These are phyloP conservation scores for Falco cherrug DNA, from an alignment of 2,797 vertebrate species.

Conservation along the genomic window DNA sequence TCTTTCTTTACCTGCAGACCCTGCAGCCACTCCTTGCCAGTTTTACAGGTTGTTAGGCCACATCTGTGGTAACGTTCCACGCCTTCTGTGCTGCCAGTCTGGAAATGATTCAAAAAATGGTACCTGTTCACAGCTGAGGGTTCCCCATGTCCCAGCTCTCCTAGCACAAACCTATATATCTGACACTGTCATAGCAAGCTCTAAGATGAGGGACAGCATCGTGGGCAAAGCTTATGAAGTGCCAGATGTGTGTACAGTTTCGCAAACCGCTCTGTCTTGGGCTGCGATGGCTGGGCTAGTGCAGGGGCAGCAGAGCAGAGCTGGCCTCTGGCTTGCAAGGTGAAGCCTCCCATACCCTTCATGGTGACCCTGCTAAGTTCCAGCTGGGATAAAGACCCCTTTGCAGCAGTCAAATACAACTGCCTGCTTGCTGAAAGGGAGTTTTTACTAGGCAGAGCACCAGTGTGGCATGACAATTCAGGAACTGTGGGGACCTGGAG, in stretches of 20 bases:
- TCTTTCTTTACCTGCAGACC: neutral
- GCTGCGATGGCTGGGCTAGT: neutral
- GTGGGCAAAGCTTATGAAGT: neutral
- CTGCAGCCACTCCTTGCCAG: fast-evolving
- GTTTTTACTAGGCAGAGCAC: neutral
- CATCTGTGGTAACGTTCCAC: neutral
- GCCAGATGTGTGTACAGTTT: neutral
- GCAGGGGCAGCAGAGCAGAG: neutral
- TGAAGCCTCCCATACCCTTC: neutral
- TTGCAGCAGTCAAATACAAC: fast-evolving
- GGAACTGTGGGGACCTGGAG: neutral
- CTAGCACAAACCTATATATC: neutral
- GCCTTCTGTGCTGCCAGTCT: neutral
- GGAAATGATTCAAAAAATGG: neutral
- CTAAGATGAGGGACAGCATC: neutral
- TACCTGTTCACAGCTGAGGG: neutral
- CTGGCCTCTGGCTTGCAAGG: neutral
- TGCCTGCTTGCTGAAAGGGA: neutral
- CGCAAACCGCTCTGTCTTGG: neutral
- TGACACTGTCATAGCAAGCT: neutral
- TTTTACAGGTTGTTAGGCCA: neutral
- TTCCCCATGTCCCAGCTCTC: neutral
- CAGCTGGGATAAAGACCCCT: neutral
- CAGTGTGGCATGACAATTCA: neutral
- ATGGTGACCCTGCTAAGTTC: neutral